Percentiles rank a stretch among this genome's conserved stretches.
These are phyloP conservation scores for Elachura formosa DNA, from an alignment of 2,113 vertebrate genomes.

Conservation along the genomic window DNA sequence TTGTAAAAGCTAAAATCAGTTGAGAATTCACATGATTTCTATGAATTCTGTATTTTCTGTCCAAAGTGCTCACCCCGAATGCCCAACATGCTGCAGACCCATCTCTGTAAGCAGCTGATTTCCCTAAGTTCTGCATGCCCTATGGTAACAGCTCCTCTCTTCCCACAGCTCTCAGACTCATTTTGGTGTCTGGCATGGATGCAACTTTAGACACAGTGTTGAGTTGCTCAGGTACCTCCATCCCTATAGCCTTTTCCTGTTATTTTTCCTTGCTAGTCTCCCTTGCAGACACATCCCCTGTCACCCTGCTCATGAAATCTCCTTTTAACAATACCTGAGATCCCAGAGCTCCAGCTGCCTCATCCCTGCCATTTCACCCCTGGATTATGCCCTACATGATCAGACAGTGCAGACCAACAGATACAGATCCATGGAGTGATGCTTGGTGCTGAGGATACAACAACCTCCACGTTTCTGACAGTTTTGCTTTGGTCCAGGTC, in stretches of 20 bases:
- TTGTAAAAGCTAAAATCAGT: not conserved
- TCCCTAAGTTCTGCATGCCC: not conserved
- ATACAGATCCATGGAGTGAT: not conserved
- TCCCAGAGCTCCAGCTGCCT: not conserved
- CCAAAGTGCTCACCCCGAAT: not conserved
- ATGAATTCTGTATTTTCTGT: not conserved
- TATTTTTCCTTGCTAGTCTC: not conserved
- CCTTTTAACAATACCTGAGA: not conserved
- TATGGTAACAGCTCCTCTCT: not conserved
- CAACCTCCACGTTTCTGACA: not conserved
- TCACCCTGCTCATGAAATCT: not conserved
- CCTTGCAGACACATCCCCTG: fast-evolving
- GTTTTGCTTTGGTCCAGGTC: not conserved
- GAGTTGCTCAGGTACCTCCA: not conserved
- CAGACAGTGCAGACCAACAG: not conserved
- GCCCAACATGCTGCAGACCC: fast-evolving
- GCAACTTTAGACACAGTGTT: not conserved
- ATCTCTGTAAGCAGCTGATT: fast-evolving
- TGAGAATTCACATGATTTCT: not conserved
- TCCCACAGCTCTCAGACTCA: not conserved
- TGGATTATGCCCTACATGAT: not conserved
- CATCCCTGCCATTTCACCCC: not conserved
- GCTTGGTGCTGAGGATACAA: not conserved
- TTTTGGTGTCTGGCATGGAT: not conserved
- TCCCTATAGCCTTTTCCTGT: not conserved